phyloP scores from a whole-genome alignment of 2,113 vertebrate genomes.

The Corythornis vintsioides region DNA sequence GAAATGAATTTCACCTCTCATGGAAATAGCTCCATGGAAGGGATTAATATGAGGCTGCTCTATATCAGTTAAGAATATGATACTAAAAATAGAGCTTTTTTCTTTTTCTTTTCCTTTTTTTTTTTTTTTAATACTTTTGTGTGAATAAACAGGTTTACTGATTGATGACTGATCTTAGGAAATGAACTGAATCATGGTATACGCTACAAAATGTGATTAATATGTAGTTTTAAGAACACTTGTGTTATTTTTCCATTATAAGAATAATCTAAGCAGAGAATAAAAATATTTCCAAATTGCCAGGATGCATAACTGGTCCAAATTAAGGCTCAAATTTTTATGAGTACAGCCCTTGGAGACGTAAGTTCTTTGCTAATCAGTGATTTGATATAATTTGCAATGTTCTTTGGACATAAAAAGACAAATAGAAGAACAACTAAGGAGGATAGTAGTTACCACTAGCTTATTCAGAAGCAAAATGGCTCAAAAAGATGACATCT shows the following conservation, averaged over 20 bases:
- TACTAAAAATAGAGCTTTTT: neutral
- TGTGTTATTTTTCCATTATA: neutral
- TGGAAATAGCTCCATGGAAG: neutral
- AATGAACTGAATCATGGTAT: neutral
- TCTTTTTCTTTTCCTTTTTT: neutral
- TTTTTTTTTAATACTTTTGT: neutral
- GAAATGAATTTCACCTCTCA: neutral
- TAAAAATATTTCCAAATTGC: neutral
- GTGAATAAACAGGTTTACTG: neutral
- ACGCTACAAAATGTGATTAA: neutral
- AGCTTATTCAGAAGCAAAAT: slow-evolving; percentile 16
- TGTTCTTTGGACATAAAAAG: neutral
- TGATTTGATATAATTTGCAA: neutral
- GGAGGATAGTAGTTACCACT: neutral
- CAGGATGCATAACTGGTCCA: neutral
- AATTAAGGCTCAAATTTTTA: neutral
- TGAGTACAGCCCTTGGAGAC: neutral
- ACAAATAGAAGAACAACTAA: neutral
- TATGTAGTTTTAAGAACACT: neutral
- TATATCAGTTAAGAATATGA: neutral
- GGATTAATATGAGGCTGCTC: neutral
- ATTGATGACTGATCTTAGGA: neutral
- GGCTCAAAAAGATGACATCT: slow-evolving; percentile 34
- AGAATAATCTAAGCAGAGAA: neutral
- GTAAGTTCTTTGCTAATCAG: neutral